Conservation (phyloP, 2,113 vertebrate genomes). For the Dicaeum eximium region DNA sequence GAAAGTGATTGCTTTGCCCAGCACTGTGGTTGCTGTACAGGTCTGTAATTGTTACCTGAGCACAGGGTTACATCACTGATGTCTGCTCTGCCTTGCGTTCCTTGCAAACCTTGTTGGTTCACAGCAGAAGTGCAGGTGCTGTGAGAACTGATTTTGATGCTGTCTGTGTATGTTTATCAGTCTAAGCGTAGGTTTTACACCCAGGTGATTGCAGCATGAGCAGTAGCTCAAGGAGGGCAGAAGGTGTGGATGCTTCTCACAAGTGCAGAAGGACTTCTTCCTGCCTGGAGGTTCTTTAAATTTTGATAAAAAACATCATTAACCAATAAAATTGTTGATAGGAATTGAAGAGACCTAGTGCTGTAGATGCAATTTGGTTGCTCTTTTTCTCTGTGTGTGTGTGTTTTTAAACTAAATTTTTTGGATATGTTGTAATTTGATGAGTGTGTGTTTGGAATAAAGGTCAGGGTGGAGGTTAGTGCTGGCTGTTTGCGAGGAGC, state of each 20-base stretch:
- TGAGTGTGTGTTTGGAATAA: slow-evolving; percentile 5
- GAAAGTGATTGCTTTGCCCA: neutral
- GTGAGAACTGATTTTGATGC: neutral
- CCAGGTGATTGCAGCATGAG: neutral
- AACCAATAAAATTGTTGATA: neutral
- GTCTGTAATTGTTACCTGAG: neutral
- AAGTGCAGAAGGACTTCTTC: neutral
- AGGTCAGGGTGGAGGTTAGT: neutral
- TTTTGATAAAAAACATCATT: neutral
- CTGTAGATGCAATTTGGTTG: neutral
- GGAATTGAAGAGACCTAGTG: neutral
- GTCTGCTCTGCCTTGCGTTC: neutral
- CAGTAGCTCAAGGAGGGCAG: neutral
- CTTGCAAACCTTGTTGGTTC: neutral
- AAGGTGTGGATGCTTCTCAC: neutral
- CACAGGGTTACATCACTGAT: neutral
- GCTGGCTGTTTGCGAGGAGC: neutral
- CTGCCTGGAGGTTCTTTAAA: neutral
- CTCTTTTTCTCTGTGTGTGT: neutral
- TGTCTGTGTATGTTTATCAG: neutral
- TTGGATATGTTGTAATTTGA: neutral
- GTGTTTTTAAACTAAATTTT: neutral
- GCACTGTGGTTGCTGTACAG: neutral
- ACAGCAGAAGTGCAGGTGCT: neutral
- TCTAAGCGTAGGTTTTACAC: neutral